Base-by-base conservation (phyloP, 2,888 invertebrate genomes). In the Carterocephalus palaemon region DNA sequence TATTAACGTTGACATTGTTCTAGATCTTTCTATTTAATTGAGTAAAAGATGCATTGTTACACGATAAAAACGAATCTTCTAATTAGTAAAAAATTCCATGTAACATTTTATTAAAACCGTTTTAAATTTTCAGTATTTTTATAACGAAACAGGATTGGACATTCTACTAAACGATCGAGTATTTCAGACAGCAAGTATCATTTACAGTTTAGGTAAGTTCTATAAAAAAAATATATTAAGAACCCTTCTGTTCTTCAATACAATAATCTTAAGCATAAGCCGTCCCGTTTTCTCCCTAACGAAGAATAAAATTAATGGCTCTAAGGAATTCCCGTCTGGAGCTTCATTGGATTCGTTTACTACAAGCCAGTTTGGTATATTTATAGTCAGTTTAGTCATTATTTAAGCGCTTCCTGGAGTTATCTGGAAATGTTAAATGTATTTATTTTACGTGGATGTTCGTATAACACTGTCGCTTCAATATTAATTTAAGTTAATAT, bases 111-210 rank as follows among this genome's bases (percentile, higher is more conserved):
- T n/a, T n/a, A n/a, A n/a, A n/a, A n/a, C n/a, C n/a, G n/a, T 22
- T 13, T 34, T 5, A n/a, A n/a, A n/a, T 22, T 22, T 34, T 34
- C 34, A 22, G 20, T 34, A n/a, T 3, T 23, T 22, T 4, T n/a
- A 12, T 26, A 15, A 26, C 6, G 13, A 13, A 17, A 9, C 16
- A 4, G 4, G 10, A 36, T 12, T 10, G 7, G 33, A 22, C 2
- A 9, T 19, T 9, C 13, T 22, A 31, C 13, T 22, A 31, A 36
- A 29, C 8, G 53, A 57, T 50, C 54, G 51, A 36, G 32, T 56
- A 17, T 57, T 56, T 40, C 56, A 56, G 38, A 50, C 56, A 10
- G 51, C 48, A 1, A 59, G 50, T 46, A 53, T 59, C 15, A 55
- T 60, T 47, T 53, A 56, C 3, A 47, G 36, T 38, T 46, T 56